Conservation (phyloP, 2,797 vertebrate genomes). For the Hyperoplus lanceolatus region DNA sequence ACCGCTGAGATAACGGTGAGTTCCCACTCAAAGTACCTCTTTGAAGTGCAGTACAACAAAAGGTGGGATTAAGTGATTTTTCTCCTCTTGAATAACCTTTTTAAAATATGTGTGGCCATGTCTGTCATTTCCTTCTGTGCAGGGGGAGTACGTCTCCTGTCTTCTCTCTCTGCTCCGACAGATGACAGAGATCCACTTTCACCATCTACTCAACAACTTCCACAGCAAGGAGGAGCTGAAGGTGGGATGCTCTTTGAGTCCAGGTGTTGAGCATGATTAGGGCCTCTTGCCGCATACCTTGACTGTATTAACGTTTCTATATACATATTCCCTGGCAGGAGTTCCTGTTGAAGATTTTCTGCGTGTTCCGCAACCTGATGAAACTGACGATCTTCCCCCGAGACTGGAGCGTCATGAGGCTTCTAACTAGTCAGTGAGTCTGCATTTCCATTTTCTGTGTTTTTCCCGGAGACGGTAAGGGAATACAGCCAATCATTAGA, state of each 20-base stretch:
- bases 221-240: constrained; percentile 99
- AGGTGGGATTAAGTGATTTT: constrained; percentile 5
- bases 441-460: constrained; percentile 50
- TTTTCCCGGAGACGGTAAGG: constrained; percentile 53
- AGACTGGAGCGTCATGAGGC: constrained; percentile 99
- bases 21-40: not conserved
- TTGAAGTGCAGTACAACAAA: constrained; percentile 7
- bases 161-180: constrained; percentile 96
- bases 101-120: constrained; percentile 1
- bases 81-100: constrained; percentile 28
- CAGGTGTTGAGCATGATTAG: constrained; percentile 22
- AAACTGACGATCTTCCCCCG: constrained; percentile 98
- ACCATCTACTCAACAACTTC: constrained; percentile 98
- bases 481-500: constrained; percentile 67
- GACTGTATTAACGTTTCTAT: constrained; percentile 14
- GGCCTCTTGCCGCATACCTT: constrained; percentile 22
- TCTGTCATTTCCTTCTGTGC: constrained; percentile 53
- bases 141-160: constrained; percentile 99
- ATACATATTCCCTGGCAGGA: constrained; percentile 84
- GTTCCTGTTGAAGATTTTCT: constrained; percentile 98
- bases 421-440: constrained; percentile 98
- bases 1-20: constrained; percentile 94
- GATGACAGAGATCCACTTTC: constrained; percentile 98
- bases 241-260: constrained; percentile 70
- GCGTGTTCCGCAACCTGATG: constrained; percentile 99